Evolutionary conservation across 2,113 vertebrate species (phyloP), one percentile per base, ranked within the genome.

Genomic region (Myiagra hebetior): DNA sequence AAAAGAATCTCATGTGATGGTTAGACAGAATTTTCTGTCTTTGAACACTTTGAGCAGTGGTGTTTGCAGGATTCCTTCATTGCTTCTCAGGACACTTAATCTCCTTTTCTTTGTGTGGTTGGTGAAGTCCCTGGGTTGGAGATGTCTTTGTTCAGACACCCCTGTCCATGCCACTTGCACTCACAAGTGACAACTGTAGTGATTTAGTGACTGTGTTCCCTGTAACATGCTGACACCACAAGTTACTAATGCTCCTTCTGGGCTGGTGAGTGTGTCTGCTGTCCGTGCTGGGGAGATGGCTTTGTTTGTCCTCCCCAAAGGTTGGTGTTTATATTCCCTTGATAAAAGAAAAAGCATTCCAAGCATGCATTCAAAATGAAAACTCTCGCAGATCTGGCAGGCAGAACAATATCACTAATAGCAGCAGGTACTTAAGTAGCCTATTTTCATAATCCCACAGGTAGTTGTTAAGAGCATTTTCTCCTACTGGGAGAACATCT

Each of bases 391-490:
- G 74, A 33, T 82, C 74, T 93, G 92, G 31, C 85, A 90, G 95
- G 62, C 59, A 41, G 31, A 79, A 84, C 59, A 85, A 4, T 96
- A 86, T 95, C 87, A 50, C 95, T 95, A 97, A 96, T 69, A 94
- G 95, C 92, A 91, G 91, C 77, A 93, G 82, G 84, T 93, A 91
- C 85, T 96, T 95, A 96, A 89, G 75, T 88, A 93, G 56, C 80
- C 81, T 90, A 75, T 96, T 89, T 97, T 95, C 92, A 79, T 97
- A 96, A 95, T 97, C 94, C 96, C 95, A 64, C 87, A 93, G 93
- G 94, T 95, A 91, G 78, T 33, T 90, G 81, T 90, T 97, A 95
- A 94, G 91, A 96, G 85, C 68, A 47, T 87, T 97, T 97, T 93
- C 80, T 93, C 79, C 59, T 94, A 77, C 74, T 89, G 86, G 86